phyloP scores from a whole-genome alignment of 2,888 invertebrate species.

The Belgica antarctica region DNA sequence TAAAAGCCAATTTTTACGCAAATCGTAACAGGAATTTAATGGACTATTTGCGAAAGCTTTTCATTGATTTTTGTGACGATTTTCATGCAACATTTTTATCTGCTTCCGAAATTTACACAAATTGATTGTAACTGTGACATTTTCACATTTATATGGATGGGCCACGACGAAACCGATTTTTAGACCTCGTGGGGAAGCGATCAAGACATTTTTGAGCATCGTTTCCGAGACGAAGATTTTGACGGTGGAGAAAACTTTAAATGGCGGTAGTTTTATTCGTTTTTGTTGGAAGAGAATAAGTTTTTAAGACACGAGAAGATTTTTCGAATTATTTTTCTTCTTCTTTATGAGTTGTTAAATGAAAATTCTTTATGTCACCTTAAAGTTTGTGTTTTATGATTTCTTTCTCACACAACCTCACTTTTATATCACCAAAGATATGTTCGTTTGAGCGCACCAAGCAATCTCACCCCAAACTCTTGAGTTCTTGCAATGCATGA shows the following conservation, averaged over 20 bases:
- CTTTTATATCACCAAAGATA: not conserved
- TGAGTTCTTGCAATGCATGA: constrained; percentile 18
- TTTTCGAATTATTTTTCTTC: constrained; percentile 10
- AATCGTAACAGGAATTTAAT: too few relatives aligned
- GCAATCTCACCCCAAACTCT: constrained; percentile 40
- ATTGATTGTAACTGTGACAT: constrained; percentile 33
- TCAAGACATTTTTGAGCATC: constrained; percentile 46
- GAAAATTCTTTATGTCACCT: not conserved
- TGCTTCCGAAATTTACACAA: not conserved
- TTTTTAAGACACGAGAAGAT: not conserved
- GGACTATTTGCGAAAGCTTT: not conserved
- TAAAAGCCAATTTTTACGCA: too few relatives aligned
- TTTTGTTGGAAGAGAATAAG: not conserved
- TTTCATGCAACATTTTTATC: not conserved
- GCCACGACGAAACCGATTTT: constrained; percentile 27
- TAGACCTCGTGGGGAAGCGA: constrained; percentile 44
- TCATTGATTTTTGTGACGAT: constrained; percentile 4
- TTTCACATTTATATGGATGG: constrained; percentile 42
- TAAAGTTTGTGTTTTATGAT: not conserved
- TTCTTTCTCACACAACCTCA: constrained; percentile 7
- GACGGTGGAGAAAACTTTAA: constrained; percentile 24
- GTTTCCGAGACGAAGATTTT: constrained; percentile 43
- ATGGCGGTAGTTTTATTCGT: constrained; percentile 37
- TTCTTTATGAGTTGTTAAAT: not conserved
- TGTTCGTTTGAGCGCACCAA: not conserved